Evolutionary conservation across 2,797 vertebrate species (phyloP), one percentile per base, ranked within the genome.

Genomic region (Muscicapa striata): DNA sequence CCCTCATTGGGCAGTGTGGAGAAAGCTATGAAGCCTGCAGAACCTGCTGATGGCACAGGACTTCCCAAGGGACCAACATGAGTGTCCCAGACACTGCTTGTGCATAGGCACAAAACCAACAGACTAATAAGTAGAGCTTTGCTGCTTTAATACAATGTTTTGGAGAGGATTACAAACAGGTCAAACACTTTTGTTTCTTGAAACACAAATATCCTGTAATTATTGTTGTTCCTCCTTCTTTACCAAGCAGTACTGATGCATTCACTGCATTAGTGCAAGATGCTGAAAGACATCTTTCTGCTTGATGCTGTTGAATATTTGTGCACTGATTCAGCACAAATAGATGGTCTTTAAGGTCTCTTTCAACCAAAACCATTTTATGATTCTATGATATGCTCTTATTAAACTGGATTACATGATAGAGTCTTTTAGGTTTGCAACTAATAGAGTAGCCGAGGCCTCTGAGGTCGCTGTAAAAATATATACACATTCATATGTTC

Each of bases 1-100:
- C 9, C 19, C 17, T 75, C 58, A 10, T 18, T 83, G 52, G 34
- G 19, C 48, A 61, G 17, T 48, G 34, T 68, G 43, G 30, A 74
- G 58, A 61, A 88, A 88, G 24, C 43, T 43, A 0, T 58, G 4
- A 40, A 93, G 20, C 40, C 58, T 93, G 23, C 57, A 90, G 78
- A 94, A 34, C 81, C 66, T 55, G 69, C 43, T 76, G 68, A 58
- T 57, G 45, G 62, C 83, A n/a, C 52, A 88, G 45, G 76, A 36
- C 41, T 93, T 93, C 36, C 54, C 66, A 54, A 17, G 52, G 29
- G 43, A 73, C n/a, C 30, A 30, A 22, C 1, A 0, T 20, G 34
- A 29, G 18, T 78, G 29, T 81, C 62, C 20, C 26, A 51, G 64
- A 54, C 24, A 24, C 40, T 75, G 38, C 16, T 68, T 15, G 9